Evolutionary conservation across 2,888 invertebrate species (phyloP), one percentile per base, ranked within the genome.

Genomic region (Bombylius discolor): DNA sequence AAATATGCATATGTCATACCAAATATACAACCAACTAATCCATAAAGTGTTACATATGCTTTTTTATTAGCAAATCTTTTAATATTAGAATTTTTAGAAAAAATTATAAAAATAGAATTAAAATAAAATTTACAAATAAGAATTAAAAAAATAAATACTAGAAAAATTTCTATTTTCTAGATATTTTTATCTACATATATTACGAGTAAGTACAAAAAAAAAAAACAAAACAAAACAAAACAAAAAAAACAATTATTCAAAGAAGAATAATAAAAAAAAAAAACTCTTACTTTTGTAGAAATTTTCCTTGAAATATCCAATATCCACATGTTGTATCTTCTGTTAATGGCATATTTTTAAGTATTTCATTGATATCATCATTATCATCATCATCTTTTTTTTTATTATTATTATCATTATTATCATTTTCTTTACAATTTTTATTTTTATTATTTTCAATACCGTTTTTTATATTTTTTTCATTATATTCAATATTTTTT

Each of bases 1-100:
- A 84, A 85, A 66, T 85, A 85, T 5, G 84, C 80, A 64, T 80
- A 84, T 58, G 82, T 81, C 64, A 85, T 84, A 23, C 82, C 80
- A 66, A 82, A 83, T 56, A 84, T 77, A 64, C 84, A 83, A 5
- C 84, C 85, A 7, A 84, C 76, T 47, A 84, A 70, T 44, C 84
- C 84, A 62, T 84, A 85, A 1, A 84, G 73, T 60, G 82, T 71
- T 5, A 84, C 74, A 53, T 73, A 74, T 0, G 72, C 71, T 9
- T 72, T 73, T 65, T 74, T 75, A 69, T 70, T 74, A 34, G 73
- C 75, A 56, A 74, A 73, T 58, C 75, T 74, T 23, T 23, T 23
- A 23, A n/a, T 23, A 23, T 23, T n/a, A 23, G 23, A 23, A 23
- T 2, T 23, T 23, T 23, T 23, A 23, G 3, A 23, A 23, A 23